These are phyloP conservation scores for Netelia virgata DNA, from an alignment of 2,888 invertebrate species.

Conservation along the genomic window DNA sequence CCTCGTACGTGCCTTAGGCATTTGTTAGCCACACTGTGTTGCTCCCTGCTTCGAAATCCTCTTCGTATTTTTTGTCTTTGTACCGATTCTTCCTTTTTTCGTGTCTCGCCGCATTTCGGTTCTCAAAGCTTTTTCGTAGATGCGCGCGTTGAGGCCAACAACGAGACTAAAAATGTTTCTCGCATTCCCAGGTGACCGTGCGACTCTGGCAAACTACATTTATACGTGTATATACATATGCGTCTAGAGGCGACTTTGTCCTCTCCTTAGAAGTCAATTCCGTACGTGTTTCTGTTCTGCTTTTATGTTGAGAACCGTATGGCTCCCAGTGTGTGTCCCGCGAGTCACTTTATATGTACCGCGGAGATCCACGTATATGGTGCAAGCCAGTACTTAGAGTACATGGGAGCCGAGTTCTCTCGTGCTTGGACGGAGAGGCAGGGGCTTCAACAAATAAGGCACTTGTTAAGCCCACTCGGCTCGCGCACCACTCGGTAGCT, in stretches of 20 bases:
- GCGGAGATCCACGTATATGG: slow-evolving; percentile 69
- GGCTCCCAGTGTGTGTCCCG: slow-evolving; percentile 47
- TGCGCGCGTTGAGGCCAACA: slow-evolving; percentile 42
- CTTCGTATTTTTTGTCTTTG: slow-evolving; percentile 30
- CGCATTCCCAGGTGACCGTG: slow-evolving; percentile 63
- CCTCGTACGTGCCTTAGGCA: slow-evolving; percentile 49
- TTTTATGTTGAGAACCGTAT: slow-evolving; percentile 45
- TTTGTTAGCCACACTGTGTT: slow-evolving; percentile 31
- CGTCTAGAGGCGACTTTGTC: background rate
- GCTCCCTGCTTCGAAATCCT: slow-evolving; percentile 39
- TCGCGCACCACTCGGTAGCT: slow-evolving; percentile 25
- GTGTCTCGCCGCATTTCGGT: slow-evolving; percentile 33
- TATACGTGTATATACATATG: background rate
- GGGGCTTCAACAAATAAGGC: slow-evolving; percentile 79
- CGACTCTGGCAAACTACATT: slow-evolving; percentile 29
- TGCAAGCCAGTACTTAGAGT: slow-evolving; percentile 65
- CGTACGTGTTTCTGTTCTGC: slow-evolving; percentile 17
- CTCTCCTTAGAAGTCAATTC: slow-evolving; percentile 10
- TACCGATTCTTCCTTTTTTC: slow-evolving; percentile 44
- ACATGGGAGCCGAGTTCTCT: slow-evolving; percentile 67
- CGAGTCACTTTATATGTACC: slow-evolving; percentile 58
- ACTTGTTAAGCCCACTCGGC: slow-evolving; percentile 76
- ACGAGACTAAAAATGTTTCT: slow-evolving; percentile 58
- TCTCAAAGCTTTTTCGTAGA: slow-evolving; percentile 48
- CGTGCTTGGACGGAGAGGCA: background rate